Evolutionary conservation across 2,888 invertebrate genomes (phyloP).

Genomic region (Tenthredo mesomela): DNA sequence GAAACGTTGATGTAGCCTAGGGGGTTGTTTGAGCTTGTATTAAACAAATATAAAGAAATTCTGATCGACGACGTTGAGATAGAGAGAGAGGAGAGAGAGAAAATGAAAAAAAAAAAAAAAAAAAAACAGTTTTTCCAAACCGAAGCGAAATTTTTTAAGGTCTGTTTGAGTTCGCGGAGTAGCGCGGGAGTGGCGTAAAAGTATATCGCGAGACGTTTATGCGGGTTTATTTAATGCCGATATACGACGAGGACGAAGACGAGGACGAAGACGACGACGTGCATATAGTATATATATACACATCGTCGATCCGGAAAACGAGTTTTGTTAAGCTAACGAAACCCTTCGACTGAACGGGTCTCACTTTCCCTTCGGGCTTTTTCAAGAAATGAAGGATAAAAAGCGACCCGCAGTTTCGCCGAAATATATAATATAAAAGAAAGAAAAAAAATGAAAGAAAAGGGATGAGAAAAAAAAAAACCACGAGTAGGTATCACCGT

Average conservation of each 20-base stretch:
- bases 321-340: slow-evolving; percentile 38
- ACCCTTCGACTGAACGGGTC: neutral
- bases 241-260: neutral
- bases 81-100: neutral
- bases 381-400: slow-evolving; percentile 7
- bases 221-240: slow-evolving; percentile 33
- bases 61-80: neutral
- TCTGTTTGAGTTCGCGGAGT: slow-evolving; percentile 4
- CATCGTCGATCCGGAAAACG: slow-evolving; percentile 1
- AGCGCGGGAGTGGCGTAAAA: neutral
- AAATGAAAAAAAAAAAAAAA: neutral
- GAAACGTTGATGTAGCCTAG: neutral
- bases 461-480: neutral
- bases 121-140: slow-evolving; percentile 2
- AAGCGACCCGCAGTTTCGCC: slow-evolving; percentile 8
- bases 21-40: neutral
- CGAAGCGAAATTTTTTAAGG: neutral
- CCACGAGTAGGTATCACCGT: neutral
- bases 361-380: neutral
- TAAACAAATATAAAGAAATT: slow-evolving; percentile 9
- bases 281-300: neutral
- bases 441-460: neutral
- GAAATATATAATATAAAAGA: neutral
- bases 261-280: neutral
- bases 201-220: slow-evolving; percentile 15